Conservation (phyloP, 2,888 invertebrate genomes). For the Erebia epiphron region DNA sequence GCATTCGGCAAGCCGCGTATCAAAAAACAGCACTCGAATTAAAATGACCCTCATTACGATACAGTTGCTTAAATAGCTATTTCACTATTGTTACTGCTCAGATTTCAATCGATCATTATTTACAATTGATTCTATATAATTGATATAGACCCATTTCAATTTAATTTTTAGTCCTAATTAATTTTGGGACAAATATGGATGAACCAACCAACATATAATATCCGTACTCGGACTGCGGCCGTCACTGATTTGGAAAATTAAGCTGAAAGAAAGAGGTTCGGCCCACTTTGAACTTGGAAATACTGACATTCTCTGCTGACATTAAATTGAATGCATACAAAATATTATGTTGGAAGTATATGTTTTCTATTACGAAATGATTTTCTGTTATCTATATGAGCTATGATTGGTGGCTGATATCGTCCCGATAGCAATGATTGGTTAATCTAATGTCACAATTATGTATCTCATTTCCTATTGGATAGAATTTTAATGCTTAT, state of each 20-base stretch:
- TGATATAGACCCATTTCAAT: no score
- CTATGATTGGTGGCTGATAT: slow-evolving; percentile 40
- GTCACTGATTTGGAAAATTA: background rate
- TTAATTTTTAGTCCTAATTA: no score
- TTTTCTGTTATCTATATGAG: background rate
- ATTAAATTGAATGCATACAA: slow-evolving; percentile 37
- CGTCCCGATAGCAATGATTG: slow-evolving; percentile 36
- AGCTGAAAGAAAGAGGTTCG: background rate
- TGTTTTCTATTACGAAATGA: slow-evolving; percentile 42
- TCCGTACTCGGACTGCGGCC: no score
- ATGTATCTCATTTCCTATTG: slow-evolving; percentile 26
- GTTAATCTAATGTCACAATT: slow-evolving; percentile 26
- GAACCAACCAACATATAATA: no score
- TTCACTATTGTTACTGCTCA: background rate
- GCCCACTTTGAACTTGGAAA: background rate
- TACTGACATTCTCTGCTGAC: background rate
- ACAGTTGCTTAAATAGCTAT: no score
- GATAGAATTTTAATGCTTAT: slow-evolving; percentile 25
- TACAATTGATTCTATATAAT: no score
- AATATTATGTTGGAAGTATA: slow-evolving; percentile 1
- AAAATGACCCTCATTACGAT: no score
- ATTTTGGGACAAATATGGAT: no score
- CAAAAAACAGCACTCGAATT: no score
- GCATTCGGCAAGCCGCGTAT: no score
- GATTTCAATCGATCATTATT: background rate